phyloP scores from a whole-genome alignment of 1,140 invertebrate species.

The Spodoptera litura region DNA sequence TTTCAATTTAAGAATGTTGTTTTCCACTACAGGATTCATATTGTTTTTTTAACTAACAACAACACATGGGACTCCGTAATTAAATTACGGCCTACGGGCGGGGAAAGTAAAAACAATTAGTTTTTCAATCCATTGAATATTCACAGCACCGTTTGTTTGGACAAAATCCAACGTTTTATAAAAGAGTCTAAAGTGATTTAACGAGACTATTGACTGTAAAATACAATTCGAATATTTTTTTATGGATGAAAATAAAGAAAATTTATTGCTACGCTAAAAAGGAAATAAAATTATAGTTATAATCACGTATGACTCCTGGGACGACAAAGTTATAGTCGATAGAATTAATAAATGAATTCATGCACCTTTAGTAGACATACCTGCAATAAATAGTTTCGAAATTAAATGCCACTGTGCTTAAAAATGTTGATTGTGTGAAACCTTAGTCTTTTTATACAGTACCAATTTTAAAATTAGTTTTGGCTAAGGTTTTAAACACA shows the following conservation, averaged over 20 bases:
- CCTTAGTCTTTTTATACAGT: neutral
- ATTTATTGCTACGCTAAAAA: no score
- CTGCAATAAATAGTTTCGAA: neutral
- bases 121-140: conserved; percentile 41
- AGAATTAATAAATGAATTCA: neutral
- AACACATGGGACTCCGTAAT: conserved; percentile 14
- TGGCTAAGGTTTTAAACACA: no score
- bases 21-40: neutral
- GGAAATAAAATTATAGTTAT: no score
- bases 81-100: neutral
- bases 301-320: neutral
- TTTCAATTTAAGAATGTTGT: neutral
- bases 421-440: neutral
- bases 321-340: neutral
- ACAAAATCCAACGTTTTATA: conserved; percentile 31
- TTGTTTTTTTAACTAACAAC: neutral
- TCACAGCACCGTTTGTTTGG: conserved; percentile 24
- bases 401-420: neutral
- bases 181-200: conserved; percentile 16
- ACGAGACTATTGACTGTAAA: neutral
- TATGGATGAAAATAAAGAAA: no score
- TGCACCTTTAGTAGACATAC: neutral
- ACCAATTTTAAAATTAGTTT: no score
- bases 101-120: conserved; percentile 16
- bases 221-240: neutral